Conservation (phyloP, 2,113 vertebrate genomes). For the Monopterus albus region DNA sequence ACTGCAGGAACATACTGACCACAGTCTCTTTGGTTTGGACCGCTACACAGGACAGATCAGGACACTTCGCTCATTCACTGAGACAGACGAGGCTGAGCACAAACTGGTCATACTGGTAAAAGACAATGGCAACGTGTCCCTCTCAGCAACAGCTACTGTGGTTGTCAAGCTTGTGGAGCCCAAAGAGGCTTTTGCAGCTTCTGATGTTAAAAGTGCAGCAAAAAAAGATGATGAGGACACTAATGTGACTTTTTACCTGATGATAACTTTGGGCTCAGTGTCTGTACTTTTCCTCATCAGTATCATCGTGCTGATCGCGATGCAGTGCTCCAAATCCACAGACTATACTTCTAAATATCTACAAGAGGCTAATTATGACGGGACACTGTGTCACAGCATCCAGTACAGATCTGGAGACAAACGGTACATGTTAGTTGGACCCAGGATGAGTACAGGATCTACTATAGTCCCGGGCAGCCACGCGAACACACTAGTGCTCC, state of each 20-base stretch:
- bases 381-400: slow-evolving; percentile 74
- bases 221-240: slow-evolving; percentile 42
- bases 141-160: slow-evolving; percentile 73
- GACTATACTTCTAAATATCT: slow-evolving; percentile 66
- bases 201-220: slow-evolving; percentile 55
- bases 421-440: slow-evolving; percentile 79
- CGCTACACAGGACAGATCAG: slow-evolving; percentile 74
- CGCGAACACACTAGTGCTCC: slow-evolving; percentile 66
- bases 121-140: slow-evolving; percentile 73
- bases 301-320: slow-evolving; percentile 64
- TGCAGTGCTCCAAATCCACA: slow-evolving; percentile 70
- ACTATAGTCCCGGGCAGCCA: slow-evolving; percentile 72
- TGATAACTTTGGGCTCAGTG: slow-evolving; percentile 69
- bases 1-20: slow-evolving; percentile 64
- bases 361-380: slow-evolving; percentile 64
- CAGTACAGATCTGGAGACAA: slow-evolving; percentile 79
- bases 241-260: slow-evolving; percentile 67
- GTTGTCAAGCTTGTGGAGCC: slow-evolving; percentile 51
- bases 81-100: slow-evolving; percentile 67
- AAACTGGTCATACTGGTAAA: slow-evolving; percentile 71
- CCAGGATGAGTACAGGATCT: slow-evolving; percentile 77
- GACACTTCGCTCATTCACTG: slow-evolving; percentile 67
- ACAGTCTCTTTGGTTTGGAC: slow-evolving; percentile 69
- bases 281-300: slow-evolving; percentile 73
- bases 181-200: slow-evolving; percentile 61